Conservation (phyloP, 2,888 invertebrate genomes). For the Macrophya annulata region DNA sequence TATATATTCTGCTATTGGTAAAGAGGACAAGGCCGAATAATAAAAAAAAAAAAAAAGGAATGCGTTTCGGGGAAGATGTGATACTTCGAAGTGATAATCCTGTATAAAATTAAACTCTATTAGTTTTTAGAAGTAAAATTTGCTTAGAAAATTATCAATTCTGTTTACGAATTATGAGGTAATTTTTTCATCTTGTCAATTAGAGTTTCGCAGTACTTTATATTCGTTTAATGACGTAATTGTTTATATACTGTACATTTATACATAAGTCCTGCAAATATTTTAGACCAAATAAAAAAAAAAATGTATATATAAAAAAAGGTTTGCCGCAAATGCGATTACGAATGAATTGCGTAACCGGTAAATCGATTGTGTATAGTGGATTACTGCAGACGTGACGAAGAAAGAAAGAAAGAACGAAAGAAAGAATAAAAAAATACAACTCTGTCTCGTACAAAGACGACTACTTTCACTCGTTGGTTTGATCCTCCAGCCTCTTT, state of each 20-base stretch:
- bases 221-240: no score
- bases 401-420: neutral
- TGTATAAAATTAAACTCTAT: neutral
- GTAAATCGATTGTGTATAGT: constrained; percentile 48
- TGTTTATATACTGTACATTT: no score
- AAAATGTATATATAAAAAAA: neutral
- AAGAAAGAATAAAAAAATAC: constrained; percentile 18
- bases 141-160: neutral
- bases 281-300: neutral
- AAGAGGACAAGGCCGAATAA: constrained; percentile 34
- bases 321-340: neutral
- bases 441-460: constrained; percentile 39
- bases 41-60: neutral
- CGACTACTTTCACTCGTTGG: constrained; percentile 52
- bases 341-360: constrained; percentile 37
- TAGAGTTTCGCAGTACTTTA: neutral
- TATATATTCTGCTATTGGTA: constrained; percentile 1
- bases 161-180: neutral
- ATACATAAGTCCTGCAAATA: neutral
- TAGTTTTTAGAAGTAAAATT: neutral
- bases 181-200: neutral
- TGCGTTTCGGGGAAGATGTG: constrained; percentile 14
- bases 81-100: neutral
- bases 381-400: constrained; percentile 23
- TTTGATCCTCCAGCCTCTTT: constrained; percentile 44